Base-by-base conservation (phyloP, 2,113 vertebrate genomes). In the Aspidoscelis tigris region DNA sequence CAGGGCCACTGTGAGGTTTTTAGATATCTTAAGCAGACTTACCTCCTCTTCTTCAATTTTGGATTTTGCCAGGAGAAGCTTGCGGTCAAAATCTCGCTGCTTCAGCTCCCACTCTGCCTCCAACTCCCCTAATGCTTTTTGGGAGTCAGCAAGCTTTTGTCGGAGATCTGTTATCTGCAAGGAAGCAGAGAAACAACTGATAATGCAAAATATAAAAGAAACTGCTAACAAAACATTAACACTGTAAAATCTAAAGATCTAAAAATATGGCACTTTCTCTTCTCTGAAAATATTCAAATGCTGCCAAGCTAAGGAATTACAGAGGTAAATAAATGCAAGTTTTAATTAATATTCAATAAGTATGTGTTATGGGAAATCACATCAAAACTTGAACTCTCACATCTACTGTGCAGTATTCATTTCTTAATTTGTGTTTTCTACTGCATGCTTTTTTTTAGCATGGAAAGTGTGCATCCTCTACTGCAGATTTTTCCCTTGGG, bases 1-100 rank as follows among this genome's bases (percentile, higher is more conserved):
- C n/a, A n/a, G n/a, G n/a, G n/a, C n/a, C n/a, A n/a, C n/a, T n/a
- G 41, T 4, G 11, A 1, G 66, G 78, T 16, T 55, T 12, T 55
- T 11, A 39, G 44, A 76, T 33, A n/a, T 7, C 33, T 50, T 22
- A 2, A 72, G 58, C 44, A 68, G 22, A 90, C 93, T 96, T 41
- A 86, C 99, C 98, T 99, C 98, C 58, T 98, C 98, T 9, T 97
- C 98, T 90, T 99, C 98, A 0, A 99, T 98, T 92, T 98, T 98
- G 87, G 98, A 98, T 94, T 99, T 99, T 82, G 98, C 98, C 86
- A 99, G 93, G 58, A 99, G 96, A 84, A 99, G 96, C 89, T 99
- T 99, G 91, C 98, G 98, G 93, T 99, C 99, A 3, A 99, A 99
- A 94, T 99, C 99, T 0, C 99, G 94, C 94, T 99, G 99, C 85